Base-by-base conservation (phyloP, 2,888 invertebrate genomes). In the Spilarctia lutea region DNA sequence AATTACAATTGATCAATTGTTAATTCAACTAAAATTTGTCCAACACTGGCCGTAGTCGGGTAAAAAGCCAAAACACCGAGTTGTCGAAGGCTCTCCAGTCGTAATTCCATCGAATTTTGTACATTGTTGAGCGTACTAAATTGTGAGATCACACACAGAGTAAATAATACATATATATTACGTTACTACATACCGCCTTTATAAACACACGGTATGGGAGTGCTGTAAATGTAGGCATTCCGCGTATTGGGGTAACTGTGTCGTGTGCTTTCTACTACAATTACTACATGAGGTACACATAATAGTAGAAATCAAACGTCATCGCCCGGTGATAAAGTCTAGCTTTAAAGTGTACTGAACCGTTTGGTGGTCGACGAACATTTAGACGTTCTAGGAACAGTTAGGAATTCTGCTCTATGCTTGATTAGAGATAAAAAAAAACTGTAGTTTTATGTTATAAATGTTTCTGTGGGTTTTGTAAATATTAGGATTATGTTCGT, bases 251-350 rank as follows among this genome's bases (percentile, higher is more conserved):
- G 68, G 68, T n/a, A 27, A 68, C 68, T 30, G 33, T 56, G 39
- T 48, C 39, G 13, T 42, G 30, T 30, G 42, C 71, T 63, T 45
- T 71, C 63, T 42, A 63, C 30, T 20, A 30, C 27, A 39, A 63
- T 60, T 60, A 63, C 60, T 63, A 30, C 30, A 63, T 63, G 63
- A 63, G 27, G 63, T 27, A 63, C 63, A 63, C 63, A 63, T 63
- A 63, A 63, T 63, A 27, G 30, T 30, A 18, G 30, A 18, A 63
- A 30, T 18, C 18, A 30, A 18, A 63, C 63, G 27, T 63, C 63
- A 30, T 63, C 63, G 30, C 27, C 16, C 4, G 27, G 30, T 16
- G 30, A 63, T 63, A 18, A 18, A 63, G 1, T 30, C 60, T 63
- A 63, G 63, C 63, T 63, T 63, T 8, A 63, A 35, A 18, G 63